Conservation (phyloP, 2,797 vertebrate genomes). For the Microctenopoma lineatum region DNA sequence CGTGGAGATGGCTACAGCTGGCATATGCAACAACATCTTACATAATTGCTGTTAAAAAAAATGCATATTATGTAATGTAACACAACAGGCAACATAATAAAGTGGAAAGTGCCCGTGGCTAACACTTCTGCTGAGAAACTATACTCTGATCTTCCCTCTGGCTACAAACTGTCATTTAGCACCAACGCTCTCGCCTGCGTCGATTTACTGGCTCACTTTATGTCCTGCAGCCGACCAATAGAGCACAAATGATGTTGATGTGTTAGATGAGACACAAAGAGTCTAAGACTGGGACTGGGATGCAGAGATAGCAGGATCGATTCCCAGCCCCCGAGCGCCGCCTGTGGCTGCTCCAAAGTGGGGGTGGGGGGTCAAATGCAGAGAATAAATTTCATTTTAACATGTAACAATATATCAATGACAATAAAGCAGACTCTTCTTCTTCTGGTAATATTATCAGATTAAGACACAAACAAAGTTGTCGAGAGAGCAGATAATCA, state of each 20-base stretch:
- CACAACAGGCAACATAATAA: conserved; percentile 30
- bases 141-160: conserved; percentile 11
- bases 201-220: conserved; percentile 1
- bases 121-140: conserved; percentile 9
- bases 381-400: too few relatives aligned
- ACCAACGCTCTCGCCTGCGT: neutral
- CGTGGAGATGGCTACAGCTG: neutral
- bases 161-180: conserved; percentile 15
- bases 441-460: neutral
- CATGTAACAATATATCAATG: too few relatives aligned
- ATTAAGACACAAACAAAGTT: neutral
- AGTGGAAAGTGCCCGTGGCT: conserved; percentile 1
- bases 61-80: conserved; percentile 47
- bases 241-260: conserved; percentile 5
- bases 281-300: too few relatives aligned
- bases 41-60: conserved; percentile 27
- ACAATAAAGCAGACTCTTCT: too few relatives aligned
- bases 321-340: too few relatives aligned
- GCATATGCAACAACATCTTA: conserved; percentile 25
- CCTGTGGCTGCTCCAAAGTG: too few relatives aligned
- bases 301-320: too few relatives aligned
- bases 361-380: too few relatives aligned
- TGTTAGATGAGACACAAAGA: conserved; percentile 3
- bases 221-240: conserved; percentile 1
- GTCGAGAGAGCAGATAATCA: conserved; percentile 9